Evolutionary conservation across 1,140 invertebrate species (phyloP).

Genomic region (Globodera ellingtonae): DNA sequence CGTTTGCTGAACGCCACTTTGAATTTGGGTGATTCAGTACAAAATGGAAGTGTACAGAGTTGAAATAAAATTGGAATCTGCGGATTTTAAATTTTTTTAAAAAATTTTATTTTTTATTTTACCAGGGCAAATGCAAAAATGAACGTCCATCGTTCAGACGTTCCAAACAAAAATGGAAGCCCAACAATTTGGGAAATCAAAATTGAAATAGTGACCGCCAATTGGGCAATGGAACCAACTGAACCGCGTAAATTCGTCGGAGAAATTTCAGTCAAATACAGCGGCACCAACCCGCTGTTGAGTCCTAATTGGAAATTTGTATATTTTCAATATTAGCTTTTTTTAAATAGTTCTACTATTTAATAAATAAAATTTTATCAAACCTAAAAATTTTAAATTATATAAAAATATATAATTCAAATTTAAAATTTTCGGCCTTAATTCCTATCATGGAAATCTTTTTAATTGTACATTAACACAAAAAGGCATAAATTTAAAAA

Average conservation of each 20-base stretch:
- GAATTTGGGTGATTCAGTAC: slow-evolving; percentile 87
- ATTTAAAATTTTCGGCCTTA: no score
- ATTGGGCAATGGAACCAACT: slow-evolving; percentile 82
- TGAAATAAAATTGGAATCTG: slow-evolving; percentile 77
- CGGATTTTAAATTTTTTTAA: not conserved
- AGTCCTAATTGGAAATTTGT: slow-evolving; percentile 65
- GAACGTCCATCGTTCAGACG: slow-evolving; percentile 67
- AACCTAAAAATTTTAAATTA: no score
- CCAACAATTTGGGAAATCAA: slow-evolving; percentile 77
- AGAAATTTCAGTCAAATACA: slow-evolving; percentile 85
- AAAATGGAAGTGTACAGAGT: slow-evolving; percentile 77
- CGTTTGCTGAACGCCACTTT: slow-evolving; percentile 68
- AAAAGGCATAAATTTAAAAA: no score
- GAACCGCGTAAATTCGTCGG: slow-evolving; percentile 79
- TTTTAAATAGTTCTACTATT: not conserved
- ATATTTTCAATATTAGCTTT: not conserved
- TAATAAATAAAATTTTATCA: no score
- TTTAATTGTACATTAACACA: no score
- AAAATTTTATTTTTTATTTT: not conserved
- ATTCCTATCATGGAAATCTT: no score
- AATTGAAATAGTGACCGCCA: slow-evolving; percentile 84
- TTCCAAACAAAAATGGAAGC: slow-evolving; percentile 75
- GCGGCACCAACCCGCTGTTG: slow-evolving; percentile 79
- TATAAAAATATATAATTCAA: no score
- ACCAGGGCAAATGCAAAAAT: slow-evolving; percentile 64